Percentiles rank a stretch among this genome's conserved stretches.
Conservation (phyloP, 1,140 invertebrate species). For the Halictus rubicundus region DNA sequence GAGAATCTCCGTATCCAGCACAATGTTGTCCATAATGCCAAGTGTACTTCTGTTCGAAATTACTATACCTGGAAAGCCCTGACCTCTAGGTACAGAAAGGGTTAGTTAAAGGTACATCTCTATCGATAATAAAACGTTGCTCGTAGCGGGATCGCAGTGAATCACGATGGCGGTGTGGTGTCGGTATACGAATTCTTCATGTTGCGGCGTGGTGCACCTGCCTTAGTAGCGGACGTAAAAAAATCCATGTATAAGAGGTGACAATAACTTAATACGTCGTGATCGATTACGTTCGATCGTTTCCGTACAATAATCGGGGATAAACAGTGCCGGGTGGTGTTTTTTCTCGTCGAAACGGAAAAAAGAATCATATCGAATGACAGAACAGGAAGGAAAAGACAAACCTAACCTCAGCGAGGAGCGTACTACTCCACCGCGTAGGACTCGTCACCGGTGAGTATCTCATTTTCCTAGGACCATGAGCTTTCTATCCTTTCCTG, state of each 20-base stretch:
- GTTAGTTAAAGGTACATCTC: conserved; percentile 15
- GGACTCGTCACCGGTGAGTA: conserved; percentile 78
- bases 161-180: conserved; percentile 12
- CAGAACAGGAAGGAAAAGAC: conserved; percentile 67
- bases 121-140: conserved; percentile 22
- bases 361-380: conserved; percentile 68
- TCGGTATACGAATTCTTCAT: conserved; percentile 46
- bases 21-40: neutral
- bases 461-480: neutral
- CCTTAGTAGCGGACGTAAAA: conserved; percentile 24
- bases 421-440: conserved; percentile 69
- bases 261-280: conserved; percentile 22
- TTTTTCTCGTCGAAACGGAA: conserved; percentile 7
- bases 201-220: conserved; percentile 23
- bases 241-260: conserved; percentile 42
- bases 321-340: conserved; percentile 12
- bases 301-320: too few species aligned
- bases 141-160: conserved; percentile 3
- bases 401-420: conserved; percentile 75
- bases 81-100: conserved; percentile 34
- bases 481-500: neutral
- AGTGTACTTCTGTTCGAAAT: neutral
- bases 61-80: conserved; percentile 12
- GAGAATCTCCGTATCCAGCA: neutral
- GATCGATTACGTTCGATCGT: conserved; percentile 34